phyloP scores from a whole-genome alignment of 2,888 invertebrate genomes.

The Ferdinandea cuprea region DNA sequence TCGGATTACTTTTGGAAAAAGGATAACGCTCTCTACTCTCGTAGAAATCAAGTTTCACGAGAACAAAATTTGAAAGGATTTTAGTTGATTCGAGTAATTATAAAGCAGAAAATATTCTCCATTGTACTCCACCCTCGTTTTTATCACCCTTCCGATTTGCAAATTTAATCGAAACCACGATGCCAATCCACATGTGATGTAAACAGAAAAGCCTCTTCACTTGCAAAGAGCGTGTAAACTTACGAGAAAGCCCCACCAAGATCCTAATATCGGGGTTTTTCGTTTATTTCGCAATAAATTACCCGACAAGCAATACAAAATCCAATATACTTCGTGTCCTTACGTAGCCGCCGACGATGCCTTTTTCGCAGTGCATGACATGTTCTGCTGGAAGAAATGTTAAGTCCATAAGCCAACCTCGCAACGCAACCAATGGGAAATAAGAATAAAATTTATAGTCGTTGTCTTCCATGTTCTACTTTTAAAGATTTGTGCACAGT shows the following conservation, averaged over 20 bases:
- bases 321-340: slow-evolving; percentile 29
- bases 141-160: not conserved
- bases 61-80: not conserved
- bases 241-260: slow-evolving; percentile 32
- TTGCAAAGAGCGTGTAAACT: slow-evolving; percentile 6
- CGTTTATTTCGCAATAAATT: slow-evolving; percentile 66
- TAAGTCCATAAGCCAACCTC: slow-evolving; percentile 41
- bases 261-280: slow-evolving; percentile 50
- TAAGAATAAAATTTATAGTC: slow-evolving; percentile 53
- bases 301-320: slow-evolving; percentile 33
- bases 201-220: not conserved
- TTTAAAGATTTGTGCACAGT: slow-evolving; percentile 29
- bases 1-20: not conserved
- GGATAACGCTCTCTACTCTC: too few species aligned
- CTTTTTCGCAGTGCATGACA: not conserved
- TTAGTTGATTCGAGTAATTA: not conserved
- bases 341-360: not conserved
- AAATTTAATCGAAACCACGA: not conserved
- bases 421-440: slow-evolving; percentile 9
- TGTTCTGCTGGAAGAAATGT: not conserved
- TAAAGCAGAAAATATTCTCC: too few species aligned
- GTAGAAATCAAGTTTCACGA: not conserved
- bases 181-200: not conserved
- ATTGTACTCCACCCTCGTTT: too few species aligned
- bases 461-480: slow-evolving; percentile 45